Evolutionary conservation across 2,888 invertebrate species (phyloP).

Genomic region (Ophion obscuratus): DNA sequence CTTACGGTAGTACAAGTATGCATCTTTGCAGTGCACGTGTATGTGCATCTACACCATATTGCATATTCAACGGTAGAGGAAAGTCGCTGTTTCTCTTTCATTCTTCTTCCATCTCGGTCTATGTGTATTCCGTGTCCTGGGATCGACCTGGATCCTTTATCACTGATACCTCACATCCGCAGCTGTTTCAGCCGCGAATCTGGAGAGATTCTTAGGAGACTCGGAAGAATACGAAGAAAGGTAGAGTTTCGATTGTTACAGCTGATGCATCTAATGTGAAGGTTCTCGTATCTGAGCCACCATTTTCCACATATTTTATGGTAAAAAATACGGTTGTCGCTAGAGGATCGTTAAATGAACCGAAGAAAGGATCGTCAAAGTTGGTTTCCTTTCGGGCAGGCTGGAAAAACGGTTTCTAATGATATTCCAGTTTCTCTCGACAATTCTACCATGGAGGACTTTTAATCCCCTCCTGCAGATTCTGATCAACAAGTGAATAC

Average conservation of each 20-base stretch:
- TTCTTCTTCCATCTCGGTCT: constrained; percentile 15
- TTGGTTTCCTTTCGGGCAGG: no score
- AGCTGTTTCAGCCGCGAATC: constrained; percentile 42
- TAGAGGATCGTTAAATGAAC: no score
- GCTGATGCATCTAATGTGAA: no score
- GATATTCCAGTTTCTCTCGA: no score
- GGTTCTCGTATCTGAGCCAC: no score
- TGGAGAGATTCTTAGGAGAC: constrained; percentile 10
- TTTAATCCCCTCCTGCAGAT: no score
- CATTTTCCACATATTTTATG: no score
- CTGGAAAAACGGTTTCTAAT: no score
- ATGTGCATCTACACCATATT: constrained; percentile 14
- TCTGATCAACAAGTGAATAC: no score
- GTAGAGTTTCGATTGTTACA: background rate
- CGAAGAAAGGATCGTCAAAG: no score
- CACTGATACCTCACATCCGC: constrained; percentile 26
- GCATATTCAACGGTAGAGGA: constrained; percentile 46
- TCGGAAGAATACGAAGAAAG: background rate
- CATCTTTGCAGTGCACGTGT: constrained; percentile 11
- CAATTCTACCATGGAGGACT: no score
- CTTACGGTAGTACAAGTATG: background rate
- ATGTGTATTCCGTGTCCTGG: constrained; percentile 27
- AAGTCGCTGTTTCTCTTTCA: constrained; percentile 60
- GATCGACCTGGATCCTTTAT: constrained; percentile 55
- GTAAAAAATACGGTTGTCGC: no score